Evolutionary conservation across 2,113 vertebrate genomes (phyloP).

Genomic region (Lophius piscatorius): DNA sequence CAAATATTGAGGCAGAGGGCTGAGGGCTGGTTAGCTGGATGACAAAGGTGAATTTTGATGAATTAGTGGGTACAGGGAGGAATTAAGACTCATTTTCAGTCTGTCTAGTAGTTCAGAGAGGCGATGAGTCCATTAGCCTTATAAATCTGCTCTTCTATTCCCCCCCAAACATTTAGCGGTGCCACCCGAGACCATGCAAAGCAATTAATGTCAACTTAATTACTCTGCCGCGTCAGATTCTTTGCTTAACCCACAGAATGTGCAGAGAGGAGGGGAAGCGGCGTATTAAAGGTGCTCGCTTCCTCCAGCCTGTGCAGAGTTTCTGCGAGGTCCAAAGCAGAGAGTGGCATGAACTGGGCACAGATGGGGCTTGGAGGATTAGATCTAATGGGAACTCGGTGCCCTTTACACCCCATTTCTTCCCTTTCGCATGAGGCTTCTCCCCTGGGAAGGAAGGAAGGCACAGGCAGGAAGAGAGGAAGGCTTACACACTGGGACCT

Average conservation of each 20-base stretch:
- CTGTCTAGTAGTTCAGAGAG: slow-evolving; percentile 70
- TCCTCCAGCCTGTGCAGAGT: slow-evolving; percentile 17
- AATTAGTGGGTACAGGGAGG: slow-evolving; percentile 67
- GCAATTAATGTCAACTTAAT: slow-evolving; percentile 75
- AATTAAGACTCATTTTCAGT: slow-evolving; percentile 74
- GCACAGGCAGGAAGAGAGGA: slow-evolving; percentile 50
- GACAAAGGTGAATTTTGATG: slow-evolving; percentile 1
- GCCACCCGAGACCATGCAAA: slow-evolving; percentile 59
- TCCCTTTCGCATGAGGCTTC: slow-evolving; percentile 70
- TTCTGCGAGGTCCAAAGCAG: slow-evolving; percentile 20
- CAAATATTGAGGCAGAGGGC: no score
- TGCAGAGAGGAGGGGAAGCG: slow-evolving; percentile 34
- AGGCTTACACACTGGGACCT: slow-evolving; percentile 38
- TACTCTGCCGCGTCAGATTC: slow-evolving; percentile 58
- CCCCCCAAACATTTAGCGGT: slow-evolving; percentile 47
- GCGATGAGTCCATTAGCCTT: slow-evolving; percentile 60
- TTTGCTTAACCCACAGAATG: slow-evolving; percentile 54
- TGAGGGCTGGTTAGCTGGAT: slow-evolving; percentile 1
- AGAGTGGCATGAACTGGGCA: slow-evolving; percentile 63
- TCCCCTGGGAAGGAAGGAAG: slow-evolving; percentile 53
- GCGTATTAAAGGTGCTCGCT: slow-evolving; percentile 9
- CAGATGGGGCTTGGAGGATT: slow-evolving; percentile 62
- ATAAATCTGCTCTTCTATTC: slow-evolving; percentile 60
- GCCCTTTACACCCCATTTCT: slow-evolving; percentile 75
- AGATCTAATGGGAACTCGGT: slow-evolving; percentile 75